Evolutionary conservation across 2,797 vertebrate genomes (phyloP).

Genomic region (Macroramphosus scolopax): DNA sequence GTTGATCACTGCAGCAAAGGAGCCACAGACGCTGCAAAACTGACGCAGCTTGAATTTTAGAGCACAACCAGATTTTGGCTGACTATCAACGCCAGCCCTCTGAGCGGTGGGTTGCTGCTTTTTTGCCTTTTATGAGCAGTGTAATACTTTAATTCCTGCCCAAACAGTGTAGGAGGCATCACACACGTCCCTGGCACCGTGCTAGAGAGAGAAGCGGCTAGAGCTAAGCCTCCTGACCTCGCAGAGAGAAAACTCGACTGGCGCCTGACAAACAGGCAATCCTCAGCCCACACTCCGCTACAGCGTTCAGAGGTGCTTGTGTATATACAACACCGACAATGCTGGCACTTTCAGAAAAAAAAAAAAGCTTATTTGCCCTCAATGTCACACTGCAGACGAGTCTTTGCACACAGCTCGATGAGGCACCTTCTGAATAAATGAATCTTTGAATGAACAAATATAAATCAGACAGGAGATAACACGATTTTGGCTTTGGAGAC

Average conservation of each 20-base stretch:
- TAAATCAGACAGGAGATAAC: constrained; percentile 1
- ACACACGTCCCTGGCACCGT: constrained; percentile 29
- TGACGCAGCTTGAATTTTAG: constrained; percentile 30
- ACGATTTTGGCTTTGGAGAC: constrained; percentile 7
- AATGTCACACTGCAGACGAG: neutral
- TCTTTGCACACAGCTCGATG: constrained; percentile 8
- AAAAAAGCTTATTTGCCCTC: constrained; percentile 12
- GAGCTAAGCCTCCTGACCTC: constrained; percentile 63
- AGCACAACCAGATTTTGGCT: constrained; percentile 58
- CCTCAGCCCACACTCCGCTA: constrained; percentile 32
- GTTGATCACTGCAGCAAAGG: constrained; percentile 5
- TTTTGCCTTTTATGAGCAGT: constrained; percentile 46
- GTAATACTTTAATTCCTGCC: constrained; percentile 63
- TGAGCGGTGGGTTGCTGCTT: constrained; percentile 34
- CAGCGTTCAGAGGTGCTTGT: constrained; percentile 30
- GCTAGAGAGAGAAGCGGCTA: constrained; percentile 41
- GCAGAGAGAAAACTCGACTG: constrained; percentile 40
- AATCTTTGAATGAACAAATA: constrained; percentile 19
- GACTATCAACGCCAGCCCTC: constrained; percentile 25
- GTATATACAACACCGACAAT: constrained; percentile 8
- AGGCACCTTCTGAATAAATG: constrained; percentile 12
- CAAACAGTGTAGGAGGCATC: constrained; percentile 47
- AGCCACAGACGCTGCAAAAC: constrained; percentile 30
- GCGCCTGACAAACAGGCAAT: constrained; percentile 48
- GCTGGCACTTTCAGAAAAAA: constrained; percentile 8